phyloP scores from a whole-genome alignment of 2,888 invertebrate genomes.

The Sialis fuliginosa region DNA sequence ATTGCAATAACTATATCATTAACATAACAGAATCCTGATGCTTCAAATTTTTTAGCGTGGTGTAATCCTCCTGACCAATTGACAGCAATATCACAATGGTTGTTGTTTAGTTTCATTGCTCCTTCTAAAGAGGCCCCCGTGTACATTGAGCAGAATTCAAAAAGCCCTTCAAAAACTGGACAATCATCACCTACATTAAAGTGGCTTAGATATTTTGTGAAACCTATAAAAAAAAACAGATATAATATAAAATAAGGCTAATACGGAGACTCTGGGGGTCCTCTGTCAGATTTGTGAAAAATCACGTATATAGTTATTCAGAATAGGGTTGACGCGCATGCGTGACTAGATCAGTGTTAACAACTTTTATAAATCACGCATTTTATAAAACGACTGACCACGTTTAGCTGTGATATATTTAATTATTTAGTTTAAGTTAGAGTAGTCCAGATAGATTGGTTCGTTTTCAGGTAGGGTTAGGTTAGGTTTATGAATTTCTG shows the following conservation, averaged over 20 bases:
- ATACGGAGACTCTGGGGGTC: too few relatives aligned
- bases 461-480: too few relatives aligned
- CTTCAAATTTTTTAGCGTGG: slow-evolving; percentile 98
- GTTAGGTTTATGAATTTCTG: too few relatives aligned
- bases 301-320: too few relatives aligned
- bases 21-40: slow-evolving; percentile 98
- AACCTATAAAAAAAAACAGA: slow-evolving; percentile 27
- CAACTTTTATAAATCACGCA: too few relatives aligned
- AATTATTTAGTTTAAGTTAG: too few relatives aligned
- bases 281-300: too few relatives aligned
- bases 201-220: slow-evolving; percentile 79
- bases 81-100: slow-evolving; percentile 90
- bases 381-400: too few relatives aligned
- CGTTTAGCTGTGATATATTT: too few relatives aligned
- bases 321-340: too few relatives aligned
- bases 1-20: slow-evolving; percentile 98
- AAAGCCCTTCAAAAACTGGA: slow-evolving; percentile 88
- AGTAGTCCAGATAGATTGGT: too few relatives aligned
- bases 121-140: slow-evolving; percentile 97
- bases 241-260: background rate
- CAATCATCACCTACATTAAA: slow-evolving; percentile 99
- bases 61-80: slow-evolving; percentile 99
- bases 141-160: slow-evolving; percentile 96
- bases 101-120: slow-evolving; percentile 88
- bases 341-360: too few relatives aligned